Conservation (phyloP, 2,113 vertebrate genomes). For the Climacteris rufus region DNA sequence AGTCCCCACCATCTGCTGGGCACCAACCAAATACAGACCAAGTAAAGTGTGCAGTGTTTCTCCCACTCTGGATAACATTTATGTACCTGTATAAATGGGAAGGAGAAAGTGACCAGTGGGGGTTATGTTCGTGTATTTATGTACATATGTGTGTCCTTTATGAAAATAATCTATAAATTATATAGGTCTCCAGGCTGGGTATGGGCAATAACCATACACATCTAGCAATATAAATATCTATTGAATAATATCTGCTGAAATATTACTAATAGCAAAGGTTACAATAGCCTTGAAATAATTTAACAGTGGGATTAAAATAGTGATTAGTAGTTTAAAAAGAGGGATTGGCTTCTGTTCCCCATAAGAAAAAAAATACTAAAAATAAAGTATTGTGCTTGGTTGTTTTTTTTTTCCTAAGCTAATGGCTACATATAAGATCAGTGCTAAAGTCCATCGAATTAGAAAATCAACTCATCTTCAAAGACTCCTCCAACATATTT, state of each 20-base stretch:
- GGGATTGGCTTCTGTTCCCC: background rate
- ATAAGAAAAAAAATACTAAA: background rate
- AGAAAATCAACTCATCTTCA: background rate
- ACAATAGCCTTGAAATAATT: background rate
- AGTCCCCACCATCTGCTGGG: background rate
- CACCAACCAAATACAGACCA: background rate
- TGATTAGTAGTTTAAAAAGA: background rate
- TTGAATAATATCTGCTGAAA: background rate
- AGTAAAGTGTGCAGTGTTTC: background rate
- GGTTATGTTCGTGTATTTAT: background rate
- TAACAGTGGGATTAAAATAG: background rate
- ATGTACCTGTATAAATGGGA: background rate
- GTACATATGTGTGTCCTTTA: no score
- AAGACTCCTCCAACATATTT: background rate
- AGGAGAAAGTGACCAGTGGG: background rate
- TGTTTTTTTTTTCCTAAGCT: background rate
- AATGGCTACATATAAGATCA: background rate
- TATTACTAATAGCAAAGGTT: background rate
- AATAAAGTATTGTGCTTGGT: no score
- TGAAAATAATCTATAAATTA: background rate
- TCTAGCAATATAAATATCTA: background rate
- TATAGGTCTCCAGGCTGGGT: background rate
- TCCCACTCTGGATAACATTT: background rate
- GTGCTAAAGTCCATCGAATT: background rate
- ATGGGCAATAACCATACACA: background rate